A percentile compares a stretch with the other conserved stretches of the same genome.
Evolutionary conservation across 2,113 vertebrate genomes (phyloP).

Genomic region (Larimichthys polyactis): DNA sequence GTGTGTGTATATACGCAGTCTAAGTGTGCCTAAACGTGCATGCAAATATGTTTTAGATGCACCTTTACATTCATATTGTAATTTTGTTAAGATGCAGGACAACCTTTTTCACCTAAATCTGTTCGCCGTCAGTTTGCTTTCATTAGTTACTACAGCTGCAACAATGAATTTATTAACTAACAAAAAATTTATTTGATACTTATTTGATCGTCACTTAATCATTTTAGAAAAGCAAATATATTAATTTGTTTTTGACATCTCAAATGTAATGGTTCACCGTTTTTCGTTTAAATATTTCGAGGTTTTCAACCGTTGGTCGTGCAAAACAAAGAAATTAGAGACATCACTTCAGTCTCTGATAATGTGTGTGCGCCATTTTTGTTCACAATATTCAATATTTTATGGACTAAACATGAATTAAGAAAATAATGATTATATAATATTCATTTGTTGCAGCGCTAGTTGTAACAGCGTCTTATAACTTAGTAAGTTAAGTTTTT

Average conservation of each 20-base stretch:
- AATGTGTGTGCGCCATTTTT: too few relatives aligned
- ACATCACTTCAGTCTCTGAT: too few relatives aligned
- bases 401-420: too few relatives aligned
- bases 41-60: not conserved
- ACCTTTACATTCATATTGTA: not conserved
- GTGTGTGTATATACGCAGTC: not conserved
- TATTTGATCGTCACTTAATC: too few relatives aligned
- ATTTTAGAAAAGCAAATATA: not conserved
- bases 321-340: not conserved
- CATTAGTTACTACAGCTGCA: not conserved
- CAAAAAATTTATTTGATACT: too few relatives aligned
- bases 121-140: not conserved
- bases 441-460: too few relatives aligned
- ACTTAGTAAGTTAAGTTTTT: too few relatives aligned
- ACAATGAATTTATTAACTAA: too few relatives aligned
- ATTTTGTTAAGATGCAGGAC: not conserved
- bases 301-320: not conserved
- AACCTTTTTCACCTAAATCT: too few relatives aligned
- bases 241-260: not conserved
- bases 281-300: not conserved
- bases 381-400: too few relatives aligned
- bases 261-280: not conserved
- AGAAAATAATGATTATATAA: too few relatives aligned
- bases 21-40: not conserved
- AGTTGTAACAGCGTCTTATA: too few relatives aligned